Evolutionary conservation across 2,113 vertebrate species (phyloP).

Genomic region (Arothron firmamentum): DNA sequence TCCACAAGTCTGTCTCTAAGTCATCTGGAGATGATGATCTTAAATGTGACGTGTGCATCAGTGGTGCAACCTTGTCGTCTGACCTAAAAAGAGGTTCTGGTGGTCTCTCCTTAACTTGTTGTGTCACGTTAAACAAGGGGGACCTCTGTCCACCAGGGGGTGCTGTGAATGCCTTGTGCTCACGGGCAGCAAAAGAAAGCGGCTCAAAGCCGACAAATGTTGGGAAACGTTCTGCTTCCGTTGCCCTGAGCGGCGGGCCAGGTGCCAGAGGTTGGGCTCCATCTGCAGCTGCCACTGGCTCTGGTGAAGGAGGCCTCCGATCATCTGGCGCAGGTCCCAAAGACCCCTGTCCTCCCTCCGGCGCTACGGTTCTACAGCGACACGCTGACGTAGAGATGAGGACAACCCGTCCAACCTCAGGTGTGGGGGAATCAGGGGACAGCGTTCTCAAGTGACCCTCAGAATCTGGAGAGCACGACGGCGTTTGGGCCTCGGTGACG

Average conservation of each 20-base stretch:
- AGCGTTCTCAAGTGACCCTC: slow-evolving; percentile 32
- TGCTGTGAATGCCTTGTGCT: slow-evolving; percentile 26
- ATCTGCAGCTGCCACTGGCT: slow-evolving; percentile 25
- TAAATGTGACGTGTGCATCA: slow-evolving; percentile 13
- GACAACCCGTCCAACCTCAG: slow-evolving; percentile 15
- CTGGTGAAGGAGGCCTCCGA: slow-evolving; percentile 25
- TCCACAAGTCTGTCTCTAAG: slow-evolving; percentile 41
- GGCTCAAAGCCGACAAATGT: slow-evolving; percentile 39
- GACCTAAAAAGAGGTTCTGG: slow-evolving; percentile 30
- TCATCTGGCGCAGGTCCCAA: slow-evolving; percentile 13
- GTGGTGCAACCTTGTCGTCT: slow-evolving; percentile 27
- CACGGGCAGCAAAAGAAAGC: slow-evolving; percentile 20
- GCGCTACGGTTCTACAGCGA: slow-evolving; percentile 9
- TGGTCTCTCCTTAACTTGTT: slow-evolving; percentile 21
- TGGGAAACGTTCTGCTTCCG: slow-evolving; percentile 20
- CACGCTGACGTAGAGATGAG: neutral
- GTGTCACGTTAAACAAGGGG: slow-evolving; percentile 16
- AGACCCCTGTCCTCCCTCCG: slow-evolving; percentile 9
- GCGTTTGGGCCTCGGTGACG: neutral
- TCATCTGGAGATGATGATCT: slow-evolving; percentile 41
- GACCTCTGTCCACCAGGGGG: slow-evolving; percentile 4
- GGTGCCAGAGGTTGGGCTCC: slow-evolving; percentile 18
- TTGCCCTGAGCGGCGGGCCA: slow-evolving; percentile 13
- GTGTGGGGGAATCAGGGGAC: slow-evolving; percentile 48
- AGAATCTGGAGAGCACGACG: slow-evolving; percentile 20